These are phyloP conservation scores for Saxidomus purpurata DNA, from an alignment of 1,140 invertebrate species.

Conservation along the genomic window DNA sequence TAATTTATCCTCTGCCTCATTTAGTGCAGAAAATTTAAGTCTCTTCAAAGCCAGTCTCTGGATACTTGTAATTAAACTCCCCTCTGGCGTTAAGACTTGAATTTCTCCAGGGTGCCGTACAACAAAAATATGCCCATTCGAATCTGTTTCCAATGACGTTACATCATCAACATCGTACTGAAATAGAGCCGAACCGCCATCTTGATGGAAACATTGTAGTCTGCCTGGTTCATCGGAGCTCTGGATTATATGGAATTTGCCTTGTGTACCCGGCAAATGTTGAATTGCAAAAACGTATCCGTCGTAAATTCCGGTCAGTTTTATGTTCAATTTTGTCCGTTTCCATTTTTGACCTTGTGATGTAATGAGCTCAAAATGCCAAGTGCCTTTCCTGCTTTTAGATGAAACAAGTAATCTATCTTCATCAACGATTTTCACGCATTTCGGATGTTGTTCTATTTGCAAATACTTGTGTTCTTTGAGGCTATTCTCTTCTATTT, in stretches of 20 bases:
- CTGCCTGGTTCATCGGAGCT: not conserved
- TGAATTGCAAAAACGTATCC: not conserved
- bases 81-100: not conserved
- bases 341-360: not conserved
- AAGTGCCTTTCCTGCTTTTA: not conserved
- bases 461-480: not conserved
- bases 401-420: not conserved
- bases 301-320: not conserved
- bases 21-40: not conserved
- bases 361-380: not conserved
- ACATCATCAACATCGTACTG: not conserved
- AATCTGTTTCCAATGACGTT: not conserved
- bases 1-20: not conserved
- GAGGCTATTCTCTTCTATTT: not conserved
- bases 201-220: not conserved
- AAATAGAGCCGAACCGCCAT: not conserved
- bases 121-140: not conserved
- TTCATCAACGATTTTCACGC: not conserved
- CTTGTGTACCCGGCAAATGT: not conserved
- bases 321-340: not conserved
- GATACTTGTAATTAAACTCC: not conserved
- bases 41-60: not conserved
- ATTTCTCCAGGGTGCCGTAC: not conserved
- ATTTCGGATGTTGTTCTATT: not conserved
- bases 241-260: not conserved